phyloP scores from a whole-genome alignment of 2,113 vertebrate genomes.

The Callospermophilus lateralis region DNA sequence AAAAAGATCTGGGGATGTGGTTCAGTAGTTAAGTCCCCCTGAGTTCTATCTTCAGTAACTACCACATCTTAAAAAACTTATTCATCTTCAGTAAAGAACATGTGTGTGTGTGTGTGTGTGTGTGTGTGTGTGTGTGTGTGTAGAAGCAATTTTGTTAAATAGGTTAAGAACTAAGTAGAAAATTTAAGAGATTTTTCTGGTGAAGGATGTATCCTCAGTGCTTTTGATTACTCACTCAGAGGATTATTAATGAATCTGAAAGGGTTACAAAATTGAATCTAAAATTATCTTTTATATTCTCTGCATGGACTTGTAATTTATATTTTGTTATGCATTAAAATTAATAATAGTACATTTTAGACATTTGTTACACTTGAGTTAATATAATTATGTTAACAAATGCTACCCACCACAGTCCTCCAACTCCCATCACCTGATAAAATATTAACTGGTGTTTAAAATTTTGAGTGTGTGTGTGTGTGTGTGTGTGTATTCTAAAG shows the following conservation, averaged over 20 bases:
- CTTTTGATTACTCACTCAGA: constrained; percentile 44
- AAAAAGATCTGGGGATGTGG: too few relatives aligned
- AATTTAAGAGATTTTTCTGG: constrained; percentile 43
- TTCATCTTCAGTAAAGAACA: not conserved
- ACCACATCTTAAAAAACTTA: too few relatives aligned
- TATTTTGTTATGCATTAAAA: constrained; percentile 78
- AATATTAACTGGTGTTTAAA: constrained; percentile 55
- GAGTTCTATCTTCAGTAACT: too few relatives aligned
- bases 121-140: too few relatives aligned
- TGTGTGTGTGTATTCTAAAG: not conserved
- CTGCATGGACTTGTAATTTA: constrained; percentile 65
- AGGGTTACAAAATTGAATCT: constrained; percentile 61
- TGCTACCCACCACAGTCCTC: constrained; percentile 3
- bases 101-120: accelerated
- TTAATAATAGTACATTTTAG: constrained; percentile 72
- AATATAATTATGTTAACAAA: constrained; percentile 75
- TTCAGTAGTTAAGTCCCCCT: too few relatives aligned
- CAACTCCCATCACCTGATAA: not conserved
- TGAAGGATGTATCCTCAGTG: not conserved
- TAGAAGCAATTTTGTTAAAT: not conserved
- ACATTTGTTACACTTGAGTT: constrained; percentile 73
- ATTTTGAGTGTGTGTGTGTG: not conserved
- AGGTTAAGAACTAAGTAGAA: not conserved
- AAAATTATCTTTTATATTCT: constrained; percentile 74
- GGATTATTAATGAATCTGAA: constrained; percentile 72